phyloP scores from a whole-genome alignment of 2,888 invertebrate genomes.

The Leucophenga montana region DNA sequence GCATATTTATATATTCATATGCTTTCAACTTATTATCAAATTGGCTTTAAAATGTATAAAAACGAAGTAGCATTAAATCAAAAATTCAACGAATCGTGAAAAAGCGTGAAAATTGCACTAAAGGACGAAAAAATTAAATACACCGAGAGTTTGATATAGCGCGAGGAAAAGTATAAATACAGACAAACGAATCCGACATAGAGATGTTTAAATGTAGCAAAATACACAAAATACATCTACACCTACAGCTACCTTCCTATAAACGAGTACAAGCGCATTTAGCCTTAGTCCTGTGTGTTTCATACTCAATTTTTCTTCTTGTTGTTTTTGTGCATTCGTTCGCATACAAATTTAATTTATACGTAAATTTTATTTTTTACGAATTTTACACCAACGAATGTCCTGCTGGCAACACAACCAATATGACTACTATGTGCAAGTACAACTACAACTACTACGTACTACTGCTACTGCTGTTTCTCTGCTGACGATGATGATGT shows the following conservation, averaged over 20 bases:
- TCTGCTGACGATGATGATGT: slow-evolving; percentile 19
- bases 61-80: slow-evolving; percentile 18
- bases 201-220: slow-evolving; percentile 21
- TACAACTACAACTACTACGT: no score
- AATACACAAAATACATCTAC: slow-evolving; percentile 37
- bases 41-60: no score
- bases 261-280: slow-evolving; percentile 13
- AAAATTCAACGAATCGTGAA: slow-evolving; percentile 28
- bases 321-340: slow-evolving; percentile 6
- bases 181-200: slow-evolving; percentile 5
- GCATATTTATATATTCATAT: background rate
- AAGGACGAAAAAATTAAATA: slow-evolving; percentile 13
- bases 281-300: background rate
- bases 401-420: no score
- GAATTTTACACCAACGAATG: background rate
- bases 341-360: slow-evolving; percentile 33
- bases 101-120: slow-evolving; percentile 14
- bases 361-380: slow-evolving; percentile 19
- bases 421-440: no score
- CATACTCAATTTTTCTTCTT: background rate
- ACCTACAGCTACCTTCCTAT: slow-evolving; percentile 43
- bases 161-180: slow-evolving; percentile 3
- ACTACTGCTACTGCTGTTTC: background rate
- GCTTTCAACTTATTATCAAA: no score
- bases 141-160: background rate